phyloP scores from a whole-genome alignment of 2,888 invertebrate genomes.

The Stenolophus ochropezus region DNA sequence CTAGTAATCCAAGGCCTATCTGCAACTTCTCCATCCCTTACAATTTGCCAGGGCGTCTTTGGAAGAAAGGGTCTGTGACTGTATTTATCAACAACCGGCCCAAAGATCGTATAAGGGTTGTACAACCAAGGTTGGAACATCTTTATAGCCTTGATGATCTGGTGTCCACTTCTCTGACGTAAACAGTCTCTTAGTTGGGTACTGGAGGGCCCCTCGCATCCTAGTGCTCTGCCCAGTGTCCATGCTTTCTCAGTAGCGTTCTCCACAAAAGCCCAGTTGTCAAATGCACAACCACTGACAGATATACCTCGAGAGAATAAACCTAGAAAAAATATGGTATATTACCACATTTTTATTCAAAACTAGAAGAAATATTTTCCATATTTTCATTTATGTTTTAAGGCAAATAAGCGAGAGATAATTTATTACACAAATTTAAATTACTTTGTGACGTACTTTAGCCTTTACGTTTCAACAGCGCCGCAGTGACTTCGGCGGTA shows the following conservation, averaged over 20 bases:
- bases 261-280: slow-evolving; percentile 66
- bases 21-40: slow-evolving; percentile 67
- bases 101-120: slow-evolving; percentile 68
- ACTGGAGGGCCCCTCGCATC: slow-evolving; percentile 66
- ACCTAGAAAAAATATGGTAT: slow-evolving; percentile 59
- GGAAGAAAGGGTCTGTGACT: slow-evolving; percentile 66
- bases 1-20: slow-evolving; percentile 69
- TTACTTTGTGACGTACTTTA: no score
- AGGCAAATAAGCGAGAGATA: no score
- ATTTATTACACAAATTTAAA: no score
- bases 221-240: slow-evolving; percentile 65
- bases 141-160: slow-evolving; percentile 63
- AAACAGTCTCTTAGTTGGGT: slow-evolving; percentile 67
- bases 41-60: slow-evolving; percentile 67
- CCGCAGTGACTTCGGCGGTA: no score
- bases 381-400: no score
- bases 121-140: slow-evolving; percentile 61
- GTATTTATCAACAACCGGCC: slow-evolving; percentile 68
- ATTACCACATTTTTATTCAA: neutral
- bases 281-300: slow-evolving; percentile 68
- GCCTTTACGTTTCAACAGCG: no score
- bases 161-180: slow-evolving; percentile 65
- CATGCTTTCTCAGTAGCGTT: slow-evolving; percentile 65
- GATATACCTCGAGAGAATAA: slow-evolving; percentile 68
- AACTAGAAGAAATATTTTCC: no score